Evolutionary conservation across 2,888 invertebrate genomes (phyloP), one percentile per base, ranked within the genome.

Genomic region (Lamellibrachia columna): DNA sequence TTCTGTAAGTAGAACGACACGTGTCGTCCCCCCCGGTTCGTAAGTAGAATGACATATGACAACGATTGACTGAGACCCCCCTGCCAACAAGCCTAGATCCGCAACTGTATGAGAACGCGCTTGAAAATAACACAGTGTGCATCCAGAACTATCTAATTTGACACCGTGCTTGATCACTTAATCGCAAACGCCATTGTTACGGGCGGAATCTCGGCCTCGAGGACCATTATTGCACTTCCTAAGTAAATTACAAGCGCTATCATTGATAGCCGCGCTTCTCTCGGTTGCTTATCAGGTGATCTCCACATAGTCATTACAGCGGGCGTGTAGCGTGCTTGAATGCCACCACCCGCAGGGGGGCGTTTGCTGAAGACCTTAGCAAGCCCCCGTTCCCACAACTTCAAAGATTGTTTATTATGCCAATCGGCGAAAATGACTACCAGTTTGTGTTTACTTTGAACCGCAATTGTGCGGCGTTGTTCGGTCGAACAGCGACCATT

Each of bases 171-270:
- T 75, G 75, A 75, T n/a, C 75, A 22, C 22, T 75, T 75, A 75
- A 75, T 75, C 75, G 75, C 75, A 75, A 75, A 75, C 75, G 75
- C 75, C 75, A 22, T 22, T 75, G 75, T 75, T 22, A 6, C 75
- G n/a, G 22, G n/a, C 75, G 22, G 22, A 75, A 15, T 75, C 75
- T 15, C 75, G 75, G 22, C 75, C 75, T n/a, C 75, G 75, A 75
- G 15, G n/a, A 75, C 75, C 75, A 75, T 75, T 75, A 75, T 3
- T 75, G 22, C 75, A 75, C 75, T 75, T 75, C 75, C 75, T 75
- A 75, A 75, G 75, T 75, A 75, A 75, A 75, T 75, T 75, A 75
- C n/a, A 75, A 75, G 75, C 75, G 75, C 75, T 75, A 75, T 75
- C 75, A 75, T 75, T 75, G 75, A 22, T 75, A 75, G 75, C 22